Evolutionary conservation across 2,888 invertebrate genomes (phyloP), one percentile per base, ranked within the genome.

Genomic region (Hemaris fuciformis): DNA sequence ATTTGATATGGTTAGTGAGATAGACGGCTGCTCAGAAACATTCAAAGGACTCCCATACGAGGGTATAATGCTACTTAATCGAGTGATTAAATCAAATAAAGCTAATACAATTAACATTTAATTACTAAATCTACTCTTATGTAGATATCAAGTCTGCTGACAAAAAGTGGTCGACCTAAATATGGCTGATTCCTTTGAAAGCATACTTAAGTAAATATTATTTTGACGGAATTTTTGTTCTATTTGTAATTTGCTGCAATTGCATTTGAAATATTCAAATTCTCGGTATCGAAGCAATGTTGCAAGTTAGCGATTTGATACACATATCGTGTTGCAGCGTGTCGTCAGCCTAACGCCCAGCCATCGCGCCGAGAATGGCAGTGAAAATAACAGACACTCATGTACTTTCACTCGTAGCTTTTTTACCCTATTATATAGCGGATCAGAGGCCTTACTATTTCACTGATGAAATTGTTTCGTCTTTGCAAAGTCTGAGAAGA

Each of bases 361-460:
- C 57, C 57, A 45, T 53, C 63, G 61, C 64, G 67, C 61, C 66
- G 64, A 67, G 76, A 80, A 75, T 74, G 70, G 66, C 68, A 71
- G 79, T 71, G 78, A 76, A 80, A 79, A 78, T 75, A 58, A 66
- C 68, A 59, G 71, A 67, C 76, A 72, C 74, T 77, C 72, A 72
- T 66, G 23, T 64, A 84, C 85, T 85, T 85, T 85, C 84, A 76
- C 84, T 79, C 75, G 64, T 66, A 62, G 62, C 58, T 67, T 70
- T 74, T 75, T 71, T 71, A 70, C 66, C 65, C 67, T 64, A 69
- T 69, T 63, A 72, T 66, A 74, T 58, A 0, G 67, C 71, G 65
- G 69, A 73, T 72, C 70, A 53, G 27, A 53, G 27, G 48, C 27
- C 27, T 48, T 27, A 53, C 48, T 25, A n/a, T 25, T 25, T n/a